phyloP scores from a whole-genome alignment of 2,797 vertebrate genomes.

The Sylvia borin region DNA sequence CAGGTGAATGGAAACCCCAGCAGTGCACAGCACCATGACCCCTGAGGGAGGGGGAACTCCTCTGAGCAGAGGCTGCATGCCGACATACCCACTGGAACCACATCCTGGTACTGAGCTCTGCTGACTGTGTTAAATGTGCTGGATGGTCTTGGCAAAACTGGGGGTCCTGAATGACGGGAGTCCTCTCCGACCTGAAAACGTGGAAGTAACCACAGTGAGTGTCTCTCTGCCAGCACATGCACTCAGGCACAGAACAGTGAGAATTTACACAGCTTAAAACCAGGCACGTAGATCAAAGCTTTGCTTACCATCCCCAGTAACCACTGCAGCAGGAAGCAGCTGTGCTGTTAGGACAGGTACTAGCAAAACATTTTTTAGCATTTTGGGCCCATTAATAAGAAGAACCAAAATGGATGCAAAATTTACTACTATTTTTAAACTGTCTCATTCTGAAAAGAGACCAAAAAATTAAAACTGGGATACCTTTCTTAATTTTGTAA shows the following conservation, averaged over 20 bases:
- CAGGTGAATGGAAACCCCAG: neutral
- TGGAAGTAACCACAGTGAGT: neutral
- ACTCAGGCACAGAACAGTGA: rapidly evolving
- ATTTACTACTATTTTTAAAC: neutral
- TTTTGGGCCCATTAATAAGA: neutral
- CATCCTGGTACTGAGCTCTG: constrained; percentile 91
- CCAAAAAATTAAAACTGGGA: neutral
- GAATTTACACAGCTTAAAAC: neutral
- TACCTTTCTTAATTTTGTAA: neutral
- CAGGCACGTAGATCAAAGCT: rapidly evolving
- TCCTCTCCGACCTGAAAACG: constrained; percentile 90
- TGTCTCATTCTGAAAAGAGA: neutral
- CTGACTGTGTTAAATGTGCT: constrained; percentile 93
- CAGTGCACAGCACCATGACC: neutral
- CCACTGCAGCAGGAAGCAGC: neutral
- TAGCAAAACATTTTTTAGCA: neutral
- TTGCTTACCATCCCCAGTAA: neutral
- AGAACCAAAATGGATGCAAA: neutral
- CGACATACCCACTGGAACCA: constrained; percentile 93
- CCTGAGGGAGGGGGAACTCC: neutral
- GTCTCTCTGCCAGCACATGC: neutral
- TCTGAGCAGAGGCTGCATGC: neutral
- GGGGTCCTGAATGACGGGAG: constrained; percentile 86
- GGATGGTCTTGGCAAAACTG: constrained; percentile 88
- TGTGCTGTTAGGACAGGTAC: neutral